These are phyloP conservation scores for Zeuzera pyrina DNA, from an alignment of 2,888 invertebrate genomes.

Conservation along the genomic window DNA sequence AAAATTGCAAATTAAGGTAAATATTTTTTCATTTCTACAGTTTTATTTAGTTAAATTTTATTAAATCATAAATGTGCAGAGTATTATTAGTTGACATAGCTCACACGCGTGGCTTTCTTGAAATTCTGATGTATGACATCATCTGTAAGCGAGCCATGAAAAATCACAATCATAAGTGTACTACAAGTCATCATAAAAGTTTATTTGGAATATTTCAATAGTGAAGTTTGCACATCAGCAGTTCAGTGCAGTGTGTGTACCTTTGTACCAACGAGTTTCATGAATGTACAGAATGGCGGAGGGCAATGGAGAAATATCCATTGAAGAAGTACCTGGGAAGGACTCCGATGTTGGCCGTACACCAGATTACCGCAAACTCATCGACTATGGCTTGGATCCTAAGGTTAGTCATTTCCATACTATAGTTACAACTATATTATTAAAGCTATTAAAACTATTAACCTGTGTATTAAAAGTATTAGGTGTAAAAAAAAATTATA, in stretches of 20 bases:
- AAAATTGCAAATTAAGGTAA: conserved; percentile 72
- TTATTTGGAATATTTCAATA: conserved; percentile 20
- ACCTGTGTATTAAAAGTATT: no score
- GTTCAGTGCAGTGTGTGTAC: conserved; percentile 55
- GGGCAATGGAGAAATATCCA: conserved; percentile 88
- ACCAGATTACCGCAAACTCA: conserved; percentile 94
- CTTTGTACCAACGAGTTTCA: no score
- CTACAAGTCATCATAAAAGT: conserved; percentile 21
- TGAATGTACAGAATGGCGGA: conserved; percentile 84
- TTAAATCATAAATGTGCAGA: conserved; percentile 6
- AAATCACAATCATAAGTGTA: conserved; percentile 29
- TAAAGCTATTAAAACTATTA: no score
- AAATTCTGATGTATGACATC: conserved; percentile 59
- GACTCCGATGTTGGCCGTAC: conserved; percentile 81
- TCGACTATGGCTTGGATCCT: conserved; percentile 96
- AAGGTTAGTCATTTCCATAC: conserved; percentile 84
- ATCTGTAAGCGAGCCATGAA: conserved; percentile 43
- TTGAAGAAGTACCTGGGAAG: conserved; percentile 80
- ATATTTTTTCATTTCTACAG: conserved; percentile 31
- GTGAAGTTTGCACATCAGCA: conserved; percentile 9
- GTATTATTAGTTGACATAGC: conserved; percentile 29
- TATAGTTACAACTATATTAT: no score
- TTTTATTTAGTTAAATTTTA: conserved; percentile 4
- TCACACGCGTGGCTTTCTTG: conserved; percentile 58
- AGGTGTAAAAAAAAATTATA: no score